These are phyloP conservation scores for Hycleus cichorii DNA, from an alignment of 1,140 invertebrate species.

Conservation along the genomic window DNA sequence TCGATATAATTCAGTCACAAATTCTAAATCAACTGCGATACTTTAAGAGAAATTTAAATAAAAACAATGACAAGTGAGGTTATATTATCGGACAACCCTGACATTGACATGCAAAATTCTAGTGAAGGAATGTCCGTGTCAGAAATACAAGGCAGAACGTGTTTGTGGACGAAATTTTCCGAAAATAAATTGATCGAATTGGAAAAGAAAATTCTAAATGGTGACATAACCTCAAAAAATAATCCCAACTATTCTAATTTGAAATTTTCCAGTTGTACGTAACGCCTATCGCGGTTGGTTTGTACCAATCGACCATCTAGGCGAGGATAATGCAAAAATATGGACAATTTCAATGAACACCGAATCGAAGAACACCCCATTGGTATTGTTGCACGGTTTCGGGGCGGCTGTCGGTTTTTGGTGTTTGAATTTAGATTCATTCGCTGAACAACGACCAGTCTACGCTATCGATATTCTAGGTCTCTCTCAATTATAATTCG, in stretches of 20 bases:
- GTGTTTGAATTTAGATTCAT: conserved; percentile 80
- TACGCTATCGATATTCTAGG: conserved; percentile 92
- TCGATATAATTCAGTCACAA: too few species aligned
- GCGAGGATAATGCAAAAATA: conserved; percentile 66
- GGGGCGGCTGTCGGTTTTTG: conserved; percentile 88
- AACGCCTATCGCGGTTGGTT: conserved; percentile 73
- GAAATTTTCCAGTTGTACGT: conserved; percentile 52
- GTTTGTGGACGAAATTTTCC: conserved; percentile 69
- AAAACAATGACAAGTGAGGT: too few species aligned
- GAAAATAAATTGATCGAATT: conserved; percentile 67
- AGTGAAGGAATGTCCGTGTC: too few species aligned
- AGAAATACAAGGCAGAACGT: too few species aligned
- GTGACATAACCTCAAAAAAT: conserved; percentile 49
- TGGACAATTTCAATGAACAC: conserved; percentile 79
- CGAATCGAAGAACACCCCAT: conserved; percentile 65
- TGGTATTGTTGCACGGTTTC: conserved; percentile 90
- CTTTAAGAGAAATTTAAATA: too few species aligned
- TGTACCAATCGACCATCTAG: conserved; percentile 73
- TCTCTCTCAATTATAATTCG: not conserved
- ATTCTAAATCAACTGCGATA: too few species aligned
- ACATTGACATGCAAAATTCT: too few species aligned
- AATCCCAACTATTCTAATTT: not conserved
- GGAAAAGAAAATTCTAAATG: conserved; percentile 78
- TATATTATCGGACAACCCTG: too few species aligned
- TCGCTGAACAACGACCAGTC: conserved; percentile 71